A percentile compares a stretch with the other conserved stretches of the same genome.
Conservation (phyloP, 2,888 invertebrate genomes). For the Rhamnusium bicolor region DNA sequence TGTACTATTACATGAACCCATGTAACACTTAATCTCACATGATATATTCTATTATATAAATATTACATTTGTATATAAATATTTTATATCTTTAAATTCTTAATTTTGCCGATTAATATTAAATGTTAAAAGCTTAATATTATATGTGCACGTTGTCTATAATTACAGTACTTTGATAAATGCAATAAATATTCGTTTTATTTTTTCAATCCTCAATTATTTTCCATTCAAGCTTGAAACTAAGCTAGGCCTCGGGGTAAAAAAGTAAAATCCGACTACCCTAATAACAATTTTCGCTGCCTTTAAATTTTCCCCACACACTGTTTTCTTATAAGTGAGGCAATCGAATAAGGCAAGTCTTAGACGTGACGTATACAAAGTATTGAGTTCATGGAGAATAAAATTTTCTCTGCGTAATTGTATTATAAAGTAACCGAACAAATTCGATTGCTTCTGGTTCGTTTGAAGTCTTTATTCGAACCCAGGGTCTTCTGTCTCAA, state of each 20-base stretch:
- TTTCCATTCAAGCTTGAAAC: background rate
- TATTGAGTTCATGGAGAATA: slow-evolving; percentile 15
- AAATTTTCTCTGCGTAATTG: slow-evolving; percentile 33
- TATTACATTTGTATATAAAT: too few species aligned
- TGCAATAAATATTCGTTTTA: background rate
- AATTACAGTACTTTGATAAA: too few species aligned
- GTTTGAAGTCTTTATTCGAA: slow-evolving; percentile 36
- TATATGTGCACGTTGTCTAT: too few species aligned
- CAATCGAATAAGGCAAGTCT: slow-evolving; percentile 15
- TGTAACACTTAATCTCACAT: too few species aligned
- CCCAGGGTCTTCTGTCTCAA: slow-evolving; percentile 18
- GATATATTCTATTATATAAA: too few species aligned
- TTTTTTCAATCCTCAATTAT: background rate
- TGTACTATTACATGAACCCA: too few species aligned
- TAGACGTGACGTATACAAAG: slow-evolving; percentile 16
- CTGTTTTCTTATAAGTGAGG: background rate
- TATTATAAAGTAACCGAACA: slow-evolving; percentile 39
- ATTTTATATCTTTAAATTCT: too few species aligned
- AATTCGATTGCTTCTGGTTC: slow-evolving; percentile 39
- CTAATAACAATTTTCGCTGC: background rate
- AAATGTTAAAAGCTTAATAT: too few species aligned
- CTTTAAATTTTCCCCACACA: slow-evolving; percentile 3
- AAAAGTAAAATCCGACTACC: background rate
- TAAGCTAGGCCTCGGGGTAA: background rate
- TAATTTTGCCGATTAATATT: too few species aligned